A percentile compares a stretch with the other conserved stretches of the same genome.
Evolutionary conservation across 2,113 vertebrate species (phyloP).

Genomic region (Addax nasomaculatus): DNA sequence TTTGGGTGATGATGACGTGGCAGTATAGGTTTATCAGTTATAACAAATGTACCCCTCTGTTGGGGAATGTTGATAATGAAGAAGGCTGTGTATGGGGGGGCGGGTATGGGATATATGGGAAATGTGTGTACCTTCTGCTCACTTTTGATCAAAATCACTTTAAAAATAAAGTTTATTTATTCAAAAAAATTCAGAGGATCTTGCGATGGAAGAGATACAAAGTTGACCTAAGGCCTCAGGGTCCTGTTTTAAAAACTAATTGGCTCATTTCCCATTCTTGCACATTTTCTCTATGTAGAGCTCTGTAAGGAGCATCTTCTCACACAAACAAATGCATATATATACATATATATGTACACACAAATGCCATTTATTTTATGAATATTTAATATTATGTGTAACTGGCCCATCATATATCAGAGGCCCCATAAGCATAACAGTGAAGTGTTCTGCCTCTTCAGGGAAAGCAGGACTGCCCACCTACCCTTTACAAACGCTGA

Average conservation of each 20-base stretch:
- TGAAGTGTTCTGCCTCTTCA: not conserved
- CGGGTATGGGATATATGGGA: not conserved
- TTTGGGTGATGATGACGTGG: not conserved
- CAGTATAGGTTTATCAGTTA: not conserved
- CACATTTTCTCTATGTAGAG: not conserved
- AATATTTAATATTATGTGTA: not conserved
- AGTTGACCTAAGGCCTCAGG: not conserved
- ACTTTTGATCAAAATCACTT: not conserved
- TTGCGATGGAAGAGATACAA: not conserved
- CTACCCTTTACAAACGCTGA: not conserved
- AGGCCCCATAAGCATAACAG: not conserved
- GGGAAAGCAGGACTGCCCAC: not conserved
- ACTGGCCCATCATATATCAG: not conserved
- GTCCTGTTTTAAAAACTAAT: not conserved
- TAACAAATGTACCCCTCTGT: not conserved
- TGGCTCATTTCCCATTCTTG: not conserved
- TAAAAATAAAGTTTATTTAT: not conserved
- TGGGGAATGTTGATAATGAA: not conserved
- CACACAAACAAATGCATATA: not conserved
- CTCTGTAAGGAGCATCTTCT: not conserved
- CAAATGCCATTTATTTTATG: not conserved
- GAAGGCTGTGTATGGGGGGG: not conserved
- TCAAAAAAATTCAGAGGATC: not conserved
- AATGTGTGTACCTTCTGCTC: not conserved
- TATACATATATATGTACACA: not conserved